Evolutionary conservation across 2,888 invertebrate species (phyloP).

Genomic region (Eilema griseolum): DNA sequence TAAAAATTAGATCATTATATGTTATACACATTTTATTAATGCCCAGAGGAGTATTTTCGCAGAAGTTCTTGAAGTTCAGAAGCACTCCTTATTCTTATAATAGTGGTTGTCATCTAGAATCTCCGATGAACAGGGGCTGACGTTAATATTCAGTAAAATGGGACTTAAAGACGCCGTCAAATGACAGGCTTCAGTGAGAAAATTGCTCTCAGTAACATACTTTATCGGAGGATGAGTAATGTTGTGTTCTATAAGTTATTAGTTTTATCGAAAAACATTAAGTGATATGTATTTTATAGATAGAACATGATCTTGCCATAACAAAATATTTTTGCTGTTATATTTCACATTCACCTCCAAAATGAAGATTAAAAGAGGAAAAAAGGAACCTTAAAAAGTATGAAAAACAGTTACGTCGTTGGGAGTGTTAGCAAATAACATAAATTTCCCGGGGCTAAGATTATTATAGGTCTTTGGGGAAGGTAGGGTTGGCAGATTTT

Average conservation of each 20-base stretch:
- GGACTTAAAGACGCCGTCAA: slow-evolving; percentile 38
- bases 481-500: not conserved
- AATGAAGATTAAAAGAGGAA: not conserved
- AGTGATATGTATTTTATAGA: not conserved
- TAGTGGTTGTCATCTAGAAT: not conserved
- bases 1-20: too few relatives aligned
- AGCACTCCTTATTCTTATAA: slow-evolving; percentile 3
- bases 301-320: not conserved
- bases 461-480: not conserved
- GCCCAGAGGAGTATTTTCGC: not conserved
- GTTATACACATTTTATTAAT: not conserved
- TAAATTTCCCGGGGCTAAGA: not conserved
- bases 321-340: not conserved
- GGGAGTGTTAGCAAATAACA: not conserved
- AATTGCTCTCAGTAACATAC: slow-evolving; percentile 51
- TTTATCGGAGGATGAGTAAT: slow-evolving; percentile 38
- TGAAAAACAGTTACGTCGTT: not conserved
- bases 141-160: slow-evolving; percentile 42
- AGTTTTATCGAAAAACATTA: slow-evolving; percentile 36
- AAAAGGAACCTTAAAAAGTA: not conserved
- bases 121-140: slow-evolving; percentile 32
- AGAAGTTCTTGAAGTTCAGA: not conserved
- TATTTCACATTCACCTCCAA: not conserved
- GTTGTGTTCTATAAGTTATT: slow-evolving; percentile 35
- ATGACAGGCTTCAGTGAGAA: slow-evolving; percentile 49